Percentiles rank a stretch among this genome's conserved stretches.
Conservation (phyloP, 2,113 vertebrate species). For the Campylorhamphus procurvoides region DNA sequence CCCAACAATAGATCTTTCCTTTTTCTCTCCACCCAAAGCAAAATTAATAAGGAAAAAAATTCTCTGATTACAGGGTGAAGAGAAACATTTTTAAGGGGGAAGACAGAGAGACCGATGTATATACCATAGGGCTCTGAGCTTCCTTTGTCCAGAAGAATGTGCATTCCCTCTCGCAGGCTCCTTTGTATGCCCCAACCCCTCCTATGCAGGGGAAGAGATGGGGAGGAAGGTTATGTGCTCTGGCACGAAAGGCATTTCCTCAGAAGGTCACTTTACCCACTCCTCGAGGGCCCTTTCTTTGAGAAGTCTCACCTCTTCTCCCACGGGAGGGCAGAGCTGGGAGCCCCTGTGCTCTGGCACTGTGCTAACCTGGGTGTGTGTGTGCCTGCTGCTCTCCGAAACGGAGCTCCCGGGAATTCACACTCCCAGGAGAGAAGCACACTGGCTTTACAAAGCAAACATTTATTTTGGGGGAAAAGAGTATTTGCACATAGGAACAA, state of each 20-base stretch:
- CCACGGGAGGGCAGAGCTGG: neutral
- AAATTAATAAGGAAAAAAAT: constrained; percentile 56
- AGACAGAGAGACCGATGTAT: neutral
- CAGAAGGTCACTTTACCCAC: constrained; percentile 69
- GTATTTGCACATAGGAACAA: constrained; percentile 19
- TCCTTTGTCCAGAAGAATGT: neutral
- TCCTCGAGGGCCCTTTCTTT: neutral
- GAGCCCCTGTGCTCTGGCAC: neutral
- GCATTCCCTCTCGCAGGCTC: neutral
- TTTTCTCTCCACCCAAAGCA: constrained; percentile 44
- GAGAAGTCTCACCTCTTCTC: neutral
- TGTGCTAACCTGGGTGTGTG: neutral
- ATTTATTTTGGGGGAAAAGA: neutral
- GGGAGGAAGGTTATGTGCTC: constrained; percentile 51
- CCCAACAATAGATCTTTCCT: constrained; percentile 61
- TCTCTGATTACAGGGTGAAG: constrained; percentile 45
- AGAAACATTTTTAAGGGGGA: constrained; percentile 49
- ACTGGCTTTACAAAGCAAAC: neutral
- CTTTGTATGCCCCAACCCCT: neutral
- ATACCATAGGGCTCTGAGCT: neutral
- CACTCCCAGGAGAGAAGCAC: neutral
- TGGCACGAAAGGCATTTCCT: constrained; percentile 81
- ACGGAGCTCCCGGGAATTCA: neutral
- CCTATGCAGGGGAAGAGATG: constrained; percentile 19
- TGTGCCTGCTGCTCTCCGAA: rapidly evolving